Base-by-base conservation (phyloP, 2,113 vertebrate species). In the Corythornis cristatus region DNA sequence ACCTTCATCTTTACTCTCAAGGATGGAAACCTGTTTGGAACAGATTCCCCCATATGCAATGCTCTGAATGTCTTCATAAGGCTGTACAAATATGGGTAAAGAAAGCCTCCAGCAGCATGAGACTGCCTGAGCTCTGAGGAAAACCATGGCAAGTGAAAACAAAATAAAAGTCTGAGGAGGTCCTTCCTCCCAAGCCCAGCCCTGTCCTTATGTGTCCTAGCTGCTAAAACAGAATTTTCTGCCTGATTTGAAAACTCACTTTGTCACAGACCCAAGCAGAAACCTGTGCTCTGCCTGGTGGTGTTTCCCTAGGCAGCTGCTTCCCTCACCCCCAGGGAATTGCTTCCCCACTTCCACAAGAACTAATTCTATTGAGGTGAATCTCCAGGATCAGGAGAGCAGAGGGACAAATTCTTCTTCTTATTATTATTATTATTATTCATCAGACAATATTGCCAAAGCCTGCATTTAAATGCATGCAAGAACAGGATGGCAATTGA, bases 291-390 rank as follows among this genome's bases (percentile, higher is more conserved):
- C 15, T 61, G 14, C 28, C 57, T 65, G 6, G 6, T 37, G 74
- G 28, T 19, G 43, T 43, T 76, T 22, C 31, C 26, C 37, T 21
- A 22, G 82, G 57, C 5, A 92, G 23, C 23, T 48, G 40, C 70
- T 68, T 85, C 51, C 22, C 19, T 86, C 2, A 0, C 6, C 33
- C 40, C 18, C 0, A 8, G 67, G 57, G 54, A 96, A 82, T 68
- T 79, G 16, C 73, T 95, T 78, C 25, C 37, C 22, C 33, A 26
- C 19, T 84, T 96, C 89, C 75, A 58, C 65, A 95, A 96, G 81
- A 85, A 22, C 33, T 51, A 29, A 16, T 67, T 86, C 35, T n/a
- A 42, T 4, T 11, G 25, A 40, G 21, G 29, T 79, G 54, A 85
- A 80, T 58, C 29, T 81, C 60, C 72, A n/a, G 62, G 23, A 60